Conservation (phyloP, 1,140 invertebrate species). For the Drosophila arawakana region DNA sequence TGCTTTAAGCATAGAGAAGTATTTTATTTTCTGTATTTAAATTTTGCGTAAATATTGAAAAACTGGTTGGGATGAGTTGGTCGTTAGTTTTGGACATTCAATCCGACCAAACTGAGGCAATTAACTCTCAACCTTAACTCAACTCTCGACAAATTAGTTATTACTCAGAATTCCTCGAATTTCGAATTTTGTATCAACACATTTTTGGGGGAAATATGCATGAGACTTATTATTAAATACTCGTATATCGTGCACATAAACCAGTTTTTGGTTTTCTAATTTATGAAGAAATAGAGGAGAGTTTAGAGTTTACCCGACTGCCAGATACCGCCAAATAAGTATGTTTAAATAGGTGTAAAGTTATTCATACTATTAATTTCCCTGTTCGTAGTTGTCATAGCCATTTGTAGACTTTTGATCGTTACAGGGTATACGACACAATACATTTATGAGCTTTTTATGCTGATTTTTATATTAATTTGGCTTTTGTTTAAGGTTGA, state of each 20-base stretch:
- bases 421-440: conserved; percentile 18
- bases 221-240: conserved; percentile 2
- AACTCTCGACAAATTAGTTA: conserved; percentile 52
- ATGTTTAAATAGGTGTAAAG: too few relatives aligned
- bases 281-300: neutral
- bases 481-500: conserved; percentile 31
- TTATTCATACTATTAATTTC: too few relatives aligned
- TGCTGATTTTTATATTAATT: conserved; percentile 55
- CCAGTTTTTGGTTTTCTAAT: conserved; percentile 61
- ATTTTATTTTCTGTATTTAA: conserved; percentile 19
- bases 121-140: conserved; percentile 26
- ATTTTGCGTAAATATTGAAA: conserved; percentile 40
- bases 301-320: neutral
- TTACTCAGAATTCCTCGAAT: conserved; percentile 65
- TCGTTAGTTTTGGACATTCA: conserved; percentile 28
- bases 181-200: conserved; percentile 41
- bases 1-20: conserved; percentile 31
- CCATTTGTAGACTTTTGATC: neutral
- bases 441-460: conserved; percentile 60
- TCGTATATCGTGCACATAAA: conserved; percentile 37
- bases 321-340: neutral
- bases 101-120: conserved; percentile 33
- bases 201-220: conserved; percentile 38
- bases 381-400: neutral
- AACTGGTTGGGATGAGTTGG: conserved; percentile 39